Conservation (phyloP, 2,113 vertebrate species). For the Microcebus murinus region DNA sequence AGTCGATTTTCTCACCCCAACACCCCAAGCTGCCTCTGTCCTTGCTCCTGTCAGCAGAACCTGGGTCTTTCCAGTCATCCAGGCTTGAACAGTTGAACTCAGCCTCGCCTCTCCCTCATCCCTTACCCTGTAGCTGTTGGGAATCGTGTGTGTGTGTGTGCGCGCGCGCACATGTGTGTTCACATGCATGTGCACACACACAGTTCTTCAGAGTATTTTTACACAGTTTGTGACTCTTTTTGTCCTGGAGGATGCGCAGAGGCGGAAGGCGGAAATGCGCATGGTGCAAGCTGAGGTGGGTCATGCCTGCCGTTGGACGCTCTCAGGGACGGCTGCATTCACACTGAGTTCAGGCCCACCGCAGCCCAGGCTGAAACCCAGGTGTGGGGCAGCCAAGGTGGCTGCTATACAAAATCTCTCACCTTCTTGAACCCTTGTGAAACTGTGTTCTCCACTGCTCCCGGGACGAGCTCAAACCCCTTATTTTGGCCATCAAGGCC, state of each 20-base stretch:
- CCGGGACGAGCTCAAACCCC: not conserved
- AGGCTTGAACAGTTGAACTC: not conserved
- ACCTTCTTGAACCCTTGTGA: not conserved
- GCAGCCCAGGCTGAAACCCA: not conserved
- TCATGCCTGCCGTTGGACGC: not conserved
- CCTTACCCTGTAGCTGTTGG: not conserved
- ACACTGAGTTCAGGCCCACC: not conserved
- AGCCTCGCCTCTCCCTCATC: not conserved
- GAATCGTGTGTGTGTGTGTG: not conserved
- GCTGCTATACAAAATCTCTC: not conserved
- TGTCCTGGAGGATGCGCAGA: not conserved
- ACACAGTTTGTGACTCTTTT: not conserved
- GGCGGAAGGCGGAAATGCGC: not conserved
- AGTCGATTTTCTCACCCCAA: not conserved
- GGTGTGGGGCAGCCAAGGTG: rapidly evolving
- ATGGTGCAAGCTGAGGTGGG: not conserved
- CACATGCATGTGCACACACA: too few relatives aligned
- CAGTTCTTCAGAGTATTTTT: not conserved
- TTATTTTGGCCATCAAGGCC: not conserved
- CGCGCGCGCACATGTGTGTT: not conserved
- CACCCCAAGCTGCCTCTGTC: not conserved
- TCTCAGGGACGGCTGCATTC: not conserved
- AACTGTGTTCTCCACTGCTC: not conserved
- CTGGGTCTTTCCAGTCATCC: not conserved
- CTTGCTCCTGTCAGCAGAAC: not conserved